Conservation (phyloP, 2,888 invertebrate genomes). For the Acanthopleura granulata region DNA sequence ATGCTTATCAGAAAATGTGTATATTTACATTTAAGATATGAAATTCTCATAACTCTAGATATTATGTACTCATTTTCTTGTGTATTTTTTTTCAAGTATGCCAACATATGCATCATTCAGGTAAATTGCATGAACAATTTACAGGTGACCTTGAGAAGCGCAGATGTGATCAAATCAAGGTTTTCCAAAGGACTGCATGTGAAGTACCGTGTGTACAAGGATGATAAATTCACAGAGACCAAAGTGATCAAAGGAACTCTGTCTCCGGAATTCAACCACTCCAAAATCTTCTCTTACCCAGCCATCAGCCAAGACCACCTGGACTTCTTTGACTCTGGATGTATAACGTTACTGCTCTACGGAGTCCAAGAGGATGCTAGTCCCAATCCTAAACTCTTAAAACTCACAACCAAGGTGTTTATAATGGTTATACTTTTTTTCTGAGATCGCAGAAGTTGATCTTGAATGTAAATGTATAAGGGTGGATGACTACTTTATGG, state of each 20-base stretch:
- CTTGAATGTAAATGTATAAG: too few relatives aligned
- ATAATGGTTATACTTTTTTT: neutral
- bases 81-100: conserved; percentile 20
- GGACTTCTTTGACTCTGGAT: conserved; percentile 66
- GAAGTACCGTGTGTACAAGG: conserved; percentile 62
- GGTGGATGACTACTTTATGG: too few relatives aligned
- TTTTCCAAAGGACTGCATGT: conserved; percentile 64
- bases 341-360: conserved; percentile 67
- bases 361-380: conserved; percentile 66
- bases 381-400: conserved; percentile 59
- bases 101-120: too few relatives aligned
- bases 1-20: too few relatives aligned
- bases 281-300: conserved; percentile 57
- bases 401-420: conserved; percentile 67
- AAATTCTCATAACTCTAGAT: too few relatives aligned
- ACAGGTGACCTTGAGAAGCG: conserved; percentile 58
- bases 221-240: conserved; percentile 56
- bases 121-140: too few relatives aligned
- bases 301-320: conserved; percentile 64
- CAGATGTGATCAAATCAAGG: conserved; percentile 62
- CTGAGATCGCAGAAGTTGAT: too few relatives aligned
- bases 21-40: too few relatives aligned
- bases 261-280: conserved; percentile 63
- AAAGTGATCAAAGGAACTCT: conserved; percentile 57
- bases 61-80: too few relatives aligned